Evolutionary conservation across 2,797 vertebrate species (phyloP).

Genomic region (Falco naumanni): DNA sequence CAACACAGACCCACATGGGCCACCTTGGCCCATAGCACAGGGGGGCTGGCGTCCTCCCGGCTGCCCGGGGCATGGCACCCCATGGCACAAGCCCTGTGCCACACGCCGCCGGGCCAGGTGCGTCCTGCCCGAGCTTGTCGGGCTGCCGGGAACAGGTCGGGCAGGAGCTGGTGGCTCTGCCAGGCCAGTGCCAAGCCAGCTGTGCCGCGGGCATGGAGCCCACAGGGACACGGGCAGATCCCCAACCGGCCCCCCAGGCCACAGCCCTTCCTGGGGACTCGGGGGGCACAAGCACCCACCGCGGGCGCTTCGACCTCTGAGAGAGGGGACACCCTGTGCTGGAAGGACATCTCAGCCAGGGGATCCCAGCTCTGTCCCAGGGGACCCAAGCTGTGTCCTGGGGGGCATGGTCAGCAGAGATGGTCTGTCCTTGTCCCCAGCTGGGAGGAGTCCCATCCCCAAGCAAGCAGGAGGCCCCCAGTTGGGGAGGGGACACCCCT

Average conservation of each 20-base stretch:
- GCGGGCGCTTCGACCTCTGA: background rate
- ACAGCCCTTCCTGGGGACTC: background rate
- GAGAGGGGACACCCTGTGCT: background rate
- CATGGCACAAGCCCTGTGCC: background rate
- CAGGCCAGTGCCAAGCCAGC: background rate
- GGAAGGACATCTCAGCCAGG: fast-evolving
- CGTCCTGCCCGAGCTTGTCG: conserved; percentile 39
- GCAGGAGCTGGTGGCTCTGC: background rate
- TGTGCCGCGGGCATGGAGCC: fast-evolving
- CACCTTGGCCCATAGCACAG: fast-evolving
- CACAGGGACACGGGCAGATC: background rate
- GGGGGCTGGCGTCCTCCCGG: background rate
- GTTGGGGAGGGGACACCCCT: background rate
- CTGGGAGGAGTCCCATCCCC: background rate
- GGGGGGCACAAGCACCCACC: background rate
- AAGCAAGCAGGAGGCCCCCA: background rate
- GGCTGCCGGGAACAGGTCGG: conserved; percentile 33
- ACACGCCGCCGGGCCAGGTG: background rate
- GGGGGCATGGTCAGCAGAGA: too few relatives aligned
- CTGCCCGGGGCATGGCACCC: background rate
- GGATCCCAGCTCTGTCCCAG: background rate
- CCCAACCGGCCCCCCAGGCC: fast-evolving
- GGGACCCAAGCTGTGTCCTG: fast-evolving
- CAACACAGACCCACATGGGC: fast-evolving
- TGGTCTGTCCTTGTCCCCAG: background rate